Base-by-base conservation (phyloP, 2,888 invertebrate genomes). In the Caenorhabditis plicata region DNA sequence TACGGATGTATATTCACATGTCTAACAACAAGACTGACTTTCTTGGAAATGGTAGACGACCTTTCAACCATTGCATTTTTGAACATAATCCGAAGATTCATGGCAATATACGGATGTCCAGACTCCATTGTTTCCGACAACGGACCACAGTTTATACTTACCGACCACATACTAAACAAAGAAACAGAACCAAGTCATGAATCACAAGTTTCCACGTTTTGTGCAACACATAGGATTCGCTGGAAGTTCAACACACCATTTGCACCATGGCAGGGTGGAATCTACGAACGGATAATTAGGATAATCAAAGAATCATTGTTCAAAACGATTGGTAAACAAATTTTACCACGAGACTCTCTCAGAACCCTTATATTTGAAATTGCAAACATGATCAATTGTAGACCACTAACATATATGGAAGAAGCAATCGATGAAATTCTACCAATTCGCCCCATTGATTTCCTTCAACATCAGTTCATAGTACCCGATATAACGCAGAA, bases 121-220 rank as follows among this genome's bases (percentile, higher is more conserved):
- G 11, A 20, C 8, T 0, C 4, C 0, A 55, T 70, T 13, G 32
- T 50, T 4, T 80, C 80, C 0, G 58, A 40, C 9, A 63, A 73
- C 4, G 73, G 81, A 0, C 77, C 77, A 0, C 82, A 82, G 57
- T 83, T 84, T 60, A 61, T 74, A 1, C 78, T 82, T 1, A 61
- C 78, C 0, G 58, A 67, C 3, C 82, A 78, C 61, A 47, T 58
- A 4, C 11, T 50, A 1, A 3, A 36, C 8, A 48, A 49, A 33
- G 33, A n/a, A n/a, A n/a, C n/a, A n/a, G n/a, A n/a, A n/a, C n/a
- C n/a, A n/a, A n/a, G n/a, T n/a, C n/a, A n/a, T n/a, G n/a, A n/a
- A n/a, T n/a, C n/a, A n/a, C n/a, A n/a, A n/a, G n/a, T n/a, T n/a
- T n/a, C n/a, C n/a, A n/a, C n/a, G 15, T 33, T 9, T 33, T 17